phyloP scores from a whole-genome alignment of 2,113 vertebrate genomes.

The Gorsachius goisagi region DNA sequence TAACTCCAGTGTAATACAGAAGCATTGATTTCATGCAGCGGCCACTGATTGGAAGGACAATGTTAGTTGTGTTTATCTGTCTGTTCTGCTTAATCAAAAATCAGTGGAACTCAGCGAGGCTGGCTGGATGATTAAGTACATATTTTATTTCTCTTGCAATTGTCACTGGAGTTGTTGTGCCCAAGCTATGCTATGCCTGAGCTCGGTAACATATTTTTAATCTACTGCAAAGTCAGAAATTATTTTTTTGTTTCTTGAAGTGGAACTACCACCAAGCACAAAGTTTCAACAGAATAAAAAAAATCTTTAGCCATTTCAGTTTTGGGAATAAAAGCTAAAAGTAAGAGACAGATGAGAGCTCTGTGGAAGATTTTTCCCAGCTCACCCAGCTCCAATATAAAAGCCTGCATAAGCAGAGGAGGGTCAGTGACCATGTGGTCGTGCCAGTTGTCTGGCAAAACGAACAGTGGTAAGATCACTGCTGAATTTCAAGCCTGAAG shows the following conservation, averaged over 20 bases:
- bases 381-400: neutral
- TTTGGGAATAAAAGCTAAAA: neutral
- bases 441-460: neutral
- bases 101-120: neutral
- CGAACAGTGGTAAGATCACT: neutral
- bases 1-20: neutral
- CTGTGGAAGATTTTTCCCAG: neutral
- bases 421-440: neutral
- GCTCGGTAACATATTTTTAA: neutral
- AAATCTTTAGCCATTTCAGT: neutral
- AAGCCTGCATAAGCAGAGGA: neutral
- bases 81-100: conserved; percentile 39
- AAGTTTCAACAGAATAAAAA: neutral
- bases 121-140: neutral
- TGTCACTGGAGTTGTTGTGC: neutral
- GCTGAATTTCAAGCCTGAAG: neutral
- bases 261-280: neutral
- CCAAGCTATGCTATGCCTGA: neutral
- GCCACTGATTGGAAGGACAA: neutral
- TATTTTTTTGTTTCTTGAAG: neutral
- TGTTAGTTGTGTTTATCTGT: conserved; percentile 25
- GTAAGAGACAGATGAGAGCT: neutral
- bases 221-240: neutral
- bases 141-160: conserved; percentile 12
- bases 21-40: conserved; percentile 1